Percentiles rank a stretch among this genome's conserved stretches.
These are phyloP conservation scores for Myxocyprinus asiaticus DNA, from an alignment of 2,113 vertebrate species.

Conservation along the genomic window DNA sequence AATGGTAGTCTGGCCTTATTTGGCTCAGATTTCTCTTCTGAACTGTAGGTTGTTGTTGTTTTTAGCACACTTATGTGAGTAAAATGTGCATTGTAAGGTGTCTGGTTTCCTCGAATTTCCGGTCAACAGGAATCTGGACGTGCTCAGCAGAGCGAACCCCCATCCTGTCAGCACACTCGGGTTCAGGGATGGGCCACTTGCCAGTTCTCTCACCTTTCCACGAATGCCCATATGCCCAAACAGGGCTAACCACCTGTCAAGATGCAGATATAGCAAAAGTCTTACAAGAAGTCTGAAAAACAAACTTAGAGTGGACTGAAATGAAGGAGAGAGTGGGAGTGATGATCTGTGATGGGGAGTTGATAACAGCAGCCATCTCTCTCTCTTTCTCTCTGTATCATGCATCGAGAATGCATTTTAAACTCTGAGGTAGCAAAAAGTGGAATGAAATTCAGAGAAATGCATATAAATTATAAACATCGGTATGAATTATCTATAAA, in stretches of 20 bases:
- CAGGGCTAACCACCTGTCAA: slow-evolving; percentile 72
- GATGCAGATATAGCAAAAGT: slow-evolving; percentile 34
- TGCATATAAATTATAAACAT: no score
- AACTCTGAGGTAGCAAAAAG: no score
- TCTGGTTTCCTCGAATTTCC: slow-evolving; percentile 55
- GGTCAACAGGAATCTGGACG: slow-evolving; percentile 24
- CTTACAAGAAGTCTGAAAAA: not conserved
- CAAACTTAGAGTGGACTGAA: slow-evolving; percentile 29
- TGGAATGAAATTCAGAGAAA: no score
- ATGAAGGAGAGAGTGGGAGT: no score
- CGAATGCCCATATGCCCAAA: slow-evolving; percentile 69
- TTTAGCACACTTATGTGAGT: slow-evolving; percentile 31
- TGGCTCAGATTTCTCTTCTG: not conserved
- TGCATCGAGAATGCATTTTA: no score
- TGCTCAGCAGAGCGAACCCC: slow-evolving; percentile 35
- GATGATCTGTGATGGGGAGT: no score
- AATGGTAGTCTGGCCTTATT: not conserved
- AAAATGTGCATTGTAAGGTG: slow-evolving; percentile 54
- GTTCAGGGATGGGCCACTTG: slow-evolving; percentile 55
- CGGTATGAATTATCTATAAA: no score
- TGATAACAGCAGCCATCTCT: no score
- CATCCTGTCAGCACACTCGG: slow-evolving; percentile 60
- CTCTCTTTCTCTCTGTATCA: no score
- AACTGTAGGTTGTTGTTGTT: slow-evolving; percentile 5
- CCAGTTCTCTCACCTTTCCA: slow-evolving; percentile 62